phyloP scores from a whole-genome alignment of 92 coral and sea anemone genomes.

The Porites lobata region DNA sequence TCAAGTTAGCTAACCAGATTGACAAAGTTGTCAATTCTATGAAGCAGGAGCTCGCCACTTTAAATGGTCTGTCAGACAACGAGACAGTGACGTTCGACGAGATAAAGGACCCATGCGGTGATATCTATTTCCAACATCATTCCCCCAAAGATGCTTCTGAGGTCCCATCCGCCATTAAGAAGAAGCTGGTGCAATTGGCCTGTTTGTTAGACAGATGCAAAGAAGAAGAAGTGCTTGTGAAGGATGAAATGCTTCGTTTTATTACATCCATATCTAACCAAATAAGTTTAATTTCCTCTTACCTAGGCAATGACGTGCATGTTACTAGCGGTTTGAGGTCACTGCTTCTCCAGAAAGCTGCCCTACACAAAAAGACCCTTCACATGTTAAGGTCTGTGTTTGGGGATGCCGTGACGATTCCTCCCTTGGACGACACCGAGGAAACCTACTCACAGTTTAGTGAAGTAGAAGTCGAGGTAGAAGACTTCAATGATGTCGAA shows the following conservation, averaged over 20 bases:
- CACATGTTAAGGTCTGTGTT: not conserved
- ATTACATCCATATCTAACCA: constrained; percentile 14
- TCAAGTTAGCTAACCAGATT: constrained; percentile 54
- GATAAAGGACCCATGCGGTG: constrained; percentile 43
- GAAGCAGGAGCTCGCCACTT: constrained; percentile 39
- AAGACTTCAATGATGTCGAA: not conserved
- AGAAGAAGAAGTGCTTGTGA: constrained; percentile 45
- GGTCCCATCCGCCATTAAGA: constrained; percentile 1
- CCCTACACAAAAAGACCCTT: constrained; percentile 21
- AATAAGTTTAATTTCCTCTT: constrained; percentile 41
- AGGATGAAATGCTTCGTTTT: constrained; percentile 46
- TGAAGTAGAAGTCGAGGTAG: constrained; percentile 13
- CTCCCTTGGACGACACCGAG: not conserved
- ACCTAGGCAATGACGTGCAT: not conserved
- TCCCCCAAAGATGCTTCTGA: not conserved
- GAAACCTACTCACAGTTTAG: constrained; percentile 20
- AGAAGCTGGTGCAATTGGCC: constrained; percentile 1
- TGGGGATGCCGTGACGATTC: not conserved
- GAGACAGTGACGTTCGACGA: constrained; percentile 24
- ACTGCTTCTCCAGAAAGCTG: constrained; percentile 44
- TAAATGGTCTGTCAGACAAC: constrained; percentile 15
- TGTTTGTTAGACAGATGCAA: constrained; percentile 40
- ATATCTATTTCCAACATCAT: constrained; percentile 14
- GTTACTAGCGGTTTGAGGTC: constrained; percentile 39
- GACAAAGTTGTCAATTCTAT: constrained; percentile 58